phyloP scores from a whole-genome alignment of 35 echinoderm and acorn worm species.

The Heliocidaris erythrogramma region DNA sequence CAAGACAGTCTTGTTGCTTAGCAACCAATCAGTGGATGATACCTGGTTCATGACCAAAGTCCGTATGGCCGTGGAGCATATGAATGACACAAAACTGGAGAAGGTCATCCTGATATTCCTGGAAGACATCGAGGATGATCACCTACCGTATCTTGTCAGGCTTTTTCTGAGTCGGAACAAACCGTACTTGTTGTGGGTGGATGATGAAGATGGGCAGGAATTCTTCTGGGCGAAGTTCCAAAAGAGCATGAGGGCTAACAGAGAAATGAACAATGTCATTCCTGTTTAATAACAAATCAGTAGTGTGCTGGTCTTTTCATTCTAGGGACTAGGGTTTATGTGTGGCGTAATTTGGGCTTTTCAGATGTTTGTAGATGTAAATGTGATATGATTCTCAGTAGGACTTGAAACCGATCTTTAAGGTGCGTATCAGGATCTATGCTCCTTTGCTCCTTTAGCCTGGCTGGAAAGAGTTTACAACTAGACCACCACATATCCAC shows the following conservation, averaged over 20 bases:
- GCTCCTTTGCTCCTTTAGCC: no score
- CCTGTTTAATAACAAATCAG: conserved; percentile 7
- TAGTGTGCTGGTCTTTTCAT: no score
- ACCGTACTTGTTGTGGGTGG: background rate
- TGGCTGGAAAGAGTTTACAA: no score
- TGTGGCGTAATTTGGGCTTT: no score
- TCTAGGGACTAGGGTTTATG: no score
- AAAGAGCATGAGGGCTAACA: conserved; percentile 23
- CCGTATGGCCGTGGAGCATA: conserved; percentile 30
- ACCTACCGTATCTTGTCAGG: conserved; percentile 31
- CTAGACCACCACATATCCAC: no score
- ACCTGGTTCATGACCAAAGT: conserved; percentile 32
- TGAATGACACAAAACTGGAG: conserved; percentile 23
- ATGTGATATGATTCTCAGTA: no score
- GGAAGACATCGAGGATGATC: background rate
- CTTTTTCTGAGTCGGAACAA: conserved; percentile 25
- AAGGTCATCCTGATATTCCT: conserved; percentile 13
- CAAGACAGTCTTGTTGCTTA: no score
- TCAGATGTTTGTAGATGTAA: no score
- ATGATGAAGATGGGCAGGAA: conserved; percentile 36
- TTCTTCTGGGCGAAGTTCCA: conserved; percentile 25
- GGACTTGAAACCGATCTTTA: no score
- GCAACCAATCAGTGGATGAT: no score
- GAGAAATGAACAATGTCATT: conserved; percentile 35
- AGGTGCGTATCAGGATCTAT: no score